These are phyloP conservation scores for Protaetia brevitarsis DNA, from an alignment of 1,140 invertebrate species.

Conservation along the genomic window DNA sequence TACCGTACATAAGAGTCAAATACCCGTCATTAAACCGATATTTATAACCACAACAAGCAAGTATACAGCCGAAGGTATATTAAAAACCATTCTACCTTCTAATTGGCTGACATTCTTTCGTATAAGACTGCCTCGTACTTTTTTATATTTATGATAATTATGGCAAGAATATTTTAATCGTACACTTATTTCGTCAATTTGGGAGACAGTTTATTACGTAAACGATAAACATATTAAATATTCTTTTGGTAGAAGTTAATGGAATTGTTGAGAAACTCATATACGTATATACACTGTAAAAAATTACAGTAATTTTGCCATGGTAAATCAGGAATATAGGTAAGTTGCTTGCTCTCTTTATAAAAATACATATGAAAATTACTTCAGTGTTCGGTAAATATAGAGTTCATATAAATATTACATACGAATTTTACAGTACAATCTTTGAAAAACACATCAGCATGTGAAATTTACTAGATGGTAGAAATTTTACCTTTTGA, in stretches of 20 bases:
- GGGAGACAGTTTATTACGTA: background rate
- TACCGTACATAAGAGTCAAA: background rate
- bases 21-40: background rate
- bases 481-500: too few species aligned
- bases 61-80: background rate
- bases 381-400: too few species aligned
- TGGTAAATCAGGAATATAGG: too few species aligned
- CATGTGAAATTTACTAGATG: too few species aligned
- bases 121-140: background rate
- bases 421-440: too few species aligned
- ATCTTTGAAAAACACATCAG: too few species aligned
- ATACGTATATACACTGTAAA: too few species aligned
- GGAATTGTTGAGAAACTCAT: too few species aligned
- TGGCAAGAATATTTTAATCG: background rate
- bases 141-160: background rate
- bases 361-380: too few species aligned
- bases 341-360: too few species aligned
- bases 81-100: background rate
- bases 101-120: background rate
- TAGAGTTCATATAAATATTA: too few species aligned
- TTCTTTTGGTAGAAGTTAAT: background rate
- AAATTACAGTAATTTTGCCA: too few species aligned
- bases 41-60: background rate
- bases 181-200: background rate
- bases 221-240: background rate